Percentiles rank a stretch among this genome's conserved stretches.
These are phyloP conservation scores for Phaetusa simplex DNA, from an alignment of 2,113 vertebrate genomes.

Conservation along the genomic window DNA sequence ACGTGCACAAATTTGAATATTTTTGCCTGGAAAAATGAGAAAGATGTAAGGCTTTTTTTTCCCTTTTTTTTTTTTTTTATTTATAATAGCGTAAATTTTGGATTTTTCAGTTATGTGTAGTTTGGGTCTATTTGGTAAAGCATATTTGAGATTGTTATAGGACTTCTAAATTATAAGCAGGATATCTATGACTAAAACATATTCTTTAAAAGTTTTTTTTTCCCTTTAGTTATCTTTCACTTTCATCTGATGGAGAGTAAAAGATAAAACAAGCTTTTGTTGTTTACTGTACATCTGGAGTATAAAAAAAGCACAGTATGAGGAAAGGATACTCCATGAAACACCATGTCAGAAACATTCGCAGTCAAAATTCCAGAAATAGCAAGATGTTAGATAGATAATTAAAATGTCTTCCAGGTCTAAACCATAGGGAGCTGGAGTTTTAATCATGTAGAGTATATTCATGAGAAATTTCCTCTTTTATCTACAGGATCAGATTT, in stretches of 20 bases:
- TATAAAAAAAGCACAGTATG: constrained; percentile 67
- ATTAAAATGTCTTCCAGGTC: constrained; percentile 79
- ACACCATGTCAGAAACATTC: constrained; percentile 73
- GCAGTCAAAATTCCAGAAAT: constrained; percentile 76
- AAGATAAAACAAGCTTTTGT: constrained; percentile 75
- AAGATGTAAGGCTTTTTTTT: neutral
- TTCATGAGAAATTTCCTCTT: constrained; percentile 74
- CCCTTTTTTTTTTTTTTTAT: neutral
- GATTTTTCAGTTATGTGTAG: neutral
- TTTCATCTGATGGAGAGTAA: constrained; percentile 69
- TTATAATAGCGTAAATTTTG: neutral
- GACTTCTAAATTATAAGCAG: constrained; percentile 4
- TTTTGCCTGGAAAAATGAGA: neutral
- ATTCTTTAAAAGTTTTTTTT: constrained; percentile 45
- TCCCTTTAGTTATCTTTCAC: constrained; percentile 10
- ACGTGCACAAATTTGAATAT: neutral
- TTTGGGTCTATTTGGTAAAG: neutral
- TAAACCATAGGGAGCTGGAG: constrained; percentile 71
- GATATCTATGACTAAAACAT: constrained; percentile 42
- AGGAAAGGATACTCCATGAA: constrained; percentile 73
- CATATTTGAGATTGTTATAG: neutral
- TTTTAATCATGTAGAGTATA: constrained; percentile 77
- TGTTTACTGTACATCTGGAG: constrained; percentile 75
- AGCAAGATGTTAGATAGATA: constrained; percentile 78
- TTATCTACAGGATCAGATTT: constrained; percentile 73